A percentile compares a stretch with the other conserved stretches of the same genome.
These are phyloP conservation scores for Acanthosoma haemorrhoidale DNA, from an alignment of 2,888 invertebrate genomes.

Conservation along the genomic window DNA sequence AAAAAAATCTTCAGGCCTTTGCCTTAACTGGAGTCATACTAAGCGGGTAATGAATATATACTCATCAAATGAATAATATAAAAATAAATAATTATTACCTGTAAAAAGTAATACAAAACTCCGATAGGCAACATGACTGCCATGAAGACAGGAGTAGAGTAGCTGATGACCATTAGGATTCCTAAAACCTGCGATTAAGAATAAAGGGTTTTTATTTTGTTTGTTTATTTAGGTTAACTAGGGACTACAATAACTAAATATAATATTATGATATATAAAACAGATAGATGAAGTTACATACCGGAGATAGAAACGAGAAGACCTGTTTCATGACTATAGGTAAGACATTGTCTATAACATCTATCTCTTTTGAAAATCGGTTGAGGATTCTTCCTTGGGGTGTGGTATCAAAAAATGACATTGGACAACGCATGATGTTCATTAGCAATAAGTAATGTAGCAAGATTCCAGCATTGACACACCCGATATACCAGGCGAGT, in stretches of 20 bases:
- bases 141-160: slow-evolving; percentile 75
- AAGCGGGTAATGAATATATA: too few species aligned
- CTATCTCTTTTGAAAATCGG: slow-evolving; percentile 48
- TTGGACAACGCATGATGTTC: slow-evolving; percentile 43
- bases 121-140: slow-evolving; percentile 74
- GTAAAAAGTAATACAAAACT: slow-evolving; percentile 66
- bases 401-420: slow-evolving; percentile 48
- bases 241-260: background rate
- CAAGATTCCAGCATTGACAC: slow-evolving; percentile 18
- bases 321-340: slow-evolving; percentile 28
- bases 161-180: slow-evolving; percentile 55
- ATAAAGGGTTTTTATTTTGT: background rate
- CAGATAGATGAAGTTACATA: background rate
- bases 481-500: background rate
- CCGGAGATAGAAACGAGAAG: slow-evolving; percentile 55
- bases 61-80: too few species aligned
- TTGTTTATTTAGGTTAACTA: background rate
- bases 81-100: slow-evolving; percentile 26
- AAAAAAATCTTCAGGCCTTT: too few species aligned
- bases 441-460: slow-evolving; percentile 19
- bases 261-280: too few species aligned
- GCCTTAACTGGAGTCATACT: too few species aligned
- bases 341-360: slow-evolving; percentile 44
- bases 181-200: background rate
- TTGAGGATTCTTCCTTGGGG: slow-evolving; percentile 48